A percentile compares a stretch with the other conserved stretches of the same genome.
Conservation (phyloP, 2,113 vertebrate species). For the Benthochromis sp. region DNA sequence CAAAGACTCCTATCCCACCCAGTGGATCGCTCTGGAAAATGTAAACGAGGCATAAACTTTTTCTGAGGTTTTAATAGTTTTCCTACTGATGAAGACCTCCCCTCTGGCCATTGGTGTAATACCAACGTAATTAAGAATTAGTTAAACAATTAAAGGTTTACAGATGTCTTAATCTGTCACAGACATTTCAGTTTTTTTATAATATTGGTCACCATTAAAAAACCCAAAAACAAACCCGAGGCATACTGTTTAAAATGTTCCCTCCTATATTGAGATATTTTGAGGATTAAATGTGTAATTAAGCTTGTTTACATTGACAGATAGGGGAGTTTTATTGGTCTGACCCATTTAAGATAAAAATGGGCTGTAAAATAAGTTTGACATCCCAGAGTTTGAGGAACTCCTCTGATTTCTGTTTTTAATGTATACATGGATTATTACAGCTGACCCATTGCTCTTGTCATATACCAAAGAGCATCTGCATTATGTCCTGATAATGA, state of each 20-base stretch:
- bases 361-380: neutral
- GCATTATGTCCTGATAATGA: neutral
- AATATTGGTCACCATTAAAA: neutral
- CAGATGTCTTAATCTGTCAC: neutral
- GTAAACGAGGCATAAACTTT: neutral
- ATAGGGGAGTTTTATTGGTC: neutral
- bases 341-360: neutral
- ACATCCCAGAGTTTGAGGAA: neutral
- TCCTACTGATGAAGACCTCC: neutral
- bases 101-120: neutral
- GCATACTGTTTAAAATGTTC: neutral
- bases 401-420: neutral
- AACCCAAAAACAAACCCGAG: rapidly evolving
- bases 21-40: neutral
- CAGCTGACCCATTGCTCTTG: neutral
- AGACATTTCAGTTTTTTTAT: neutral
- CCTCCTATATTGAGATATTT: neutral
- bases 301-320: neutral
- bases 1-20: neutral
- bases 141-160: neutral
- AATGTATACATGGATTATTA: neutral
- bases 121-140: neutral
- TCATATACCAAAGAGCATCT: neutral
- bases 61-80: neutral
- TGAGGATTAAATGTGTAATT: neutral